Percentiles rank a stretch among this genome's conserved stretches.
Conservation (phyloP, 2,888 invertebrate genomes). For the Steinernema carpocapsae region DNA sequence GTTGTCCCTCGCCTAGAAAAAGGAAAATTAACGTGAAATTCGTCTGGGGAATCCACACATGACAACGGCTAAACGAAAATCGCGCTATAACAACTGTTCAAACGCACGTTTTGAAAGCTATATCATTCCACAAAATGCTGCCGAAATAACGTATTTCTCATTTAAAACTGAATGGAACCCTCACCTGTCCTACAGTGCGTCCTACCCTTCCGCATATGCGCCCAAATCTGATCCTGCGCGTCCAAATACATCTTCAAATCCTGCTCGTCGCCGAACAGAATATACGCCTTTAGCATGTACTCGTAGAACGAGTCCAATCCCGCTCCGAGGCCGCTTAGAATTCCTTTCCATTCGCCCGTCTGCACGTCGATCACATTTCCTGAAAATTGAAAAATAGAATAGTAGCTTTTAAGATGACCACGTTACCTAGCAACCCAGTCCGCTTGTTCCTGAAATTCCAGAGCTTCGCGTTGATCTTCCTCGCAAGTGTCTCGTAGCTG, state of each 20-base stretch:
- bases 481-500: constrained; percentile 74
- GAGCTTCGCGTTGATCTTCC: constrained; percentile 73
- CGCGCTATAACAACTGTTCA: no score
- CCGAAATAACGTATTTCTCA: no score
- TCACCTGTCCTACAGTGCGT: constrained; percentile 35
- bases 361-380: constrained; percentile 76
- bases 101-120: no score
- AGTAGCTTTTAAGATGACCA: no score
- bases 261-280: constrained; percentile 74
- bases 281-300: constrained; percentile 75
- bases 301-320: constrained; percentile 76
- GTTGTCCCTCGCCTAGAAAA: constrained; percentile 72
- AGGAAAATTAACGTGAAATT: neutral
- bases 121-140: no score
- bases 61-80: no score
- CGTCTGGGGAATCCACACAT: no score
- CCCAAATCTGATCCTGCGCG: constrained; percentile 73
- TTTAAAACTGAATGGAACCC: no score
- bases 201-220: constrained; percentile 73
- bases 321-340: constrained; percentile 75
- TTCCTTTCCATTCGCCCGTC: constrained; percentile 75
- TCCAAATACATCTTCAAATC: constrained; percentile 74
- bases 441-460: constrained; percentile 74
- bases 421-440: constrained; percentile 74
- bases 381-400: constrained; percentile 51